Evolutionary conservation across 2,113 vertebrate genomes (phyloP).

Genomic region (Strigops habroptila): DNA sequence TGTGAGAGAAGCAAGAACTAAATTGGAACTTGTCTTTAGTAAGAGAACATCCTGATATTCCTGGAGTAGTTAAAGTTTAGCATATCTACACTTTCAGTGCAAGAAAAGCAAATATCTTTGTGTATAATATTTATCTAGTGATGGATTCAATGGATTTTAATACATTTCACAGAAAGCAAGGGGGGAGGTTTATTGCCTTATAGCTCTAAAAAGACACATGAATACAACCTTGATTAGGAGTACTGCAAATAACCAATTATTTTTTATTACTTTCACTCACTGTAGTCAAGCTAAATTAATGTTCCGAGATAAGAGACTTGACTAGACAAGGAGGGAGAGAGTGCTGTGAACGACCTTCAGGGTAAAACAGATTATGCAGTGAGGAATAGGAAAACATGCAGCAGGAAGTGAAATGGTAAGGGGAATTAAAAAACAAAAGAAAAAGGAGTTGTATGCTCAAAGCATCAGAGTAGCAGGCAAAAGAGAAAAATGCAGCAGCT

Average conservation of each 20-base stretch:
- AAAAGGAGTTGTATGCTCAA: not conserved
- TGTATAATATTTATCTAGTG: not conserved
- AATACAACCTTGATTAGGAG: conserved; percentile 36
- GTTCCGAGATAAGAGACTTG: conserved; percentile 11
- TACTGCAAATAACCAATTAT: conserved; percentile 34
- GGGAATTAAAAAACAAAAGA: not conserved
- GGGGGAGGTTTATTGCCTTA: not conserved
- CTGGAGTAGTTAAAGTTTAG: not conserved
- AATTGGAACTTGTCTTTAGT: not conserved
- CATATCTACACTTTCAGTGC: not conserved
- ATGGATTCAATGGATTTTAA: not conserved
- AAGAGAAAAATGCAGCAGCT: not conserved
- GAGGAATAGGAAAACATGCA: not conserved
- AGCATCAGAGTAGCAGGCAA: not conserved
- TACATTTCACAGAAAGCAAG: not conserved
- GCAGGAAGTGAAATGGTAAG: not conserved
- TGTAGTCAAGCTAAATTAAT: conserved; percentile 46
- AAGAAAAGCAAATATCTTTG: not conserved
- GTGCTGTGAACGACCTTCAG: not conserved
- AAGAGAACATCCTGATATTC: not conserved
- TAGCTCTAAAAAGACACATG: not conserved
- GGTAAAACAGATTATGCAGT: not conserved
- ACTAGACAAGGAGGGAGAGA: not conserved
- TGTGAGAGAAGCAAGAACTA: not conserved
- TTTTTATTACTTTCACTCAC: conserved; percentile 45